Percentiles rank a stretch among this genome's conserved stretches.
Conservation (phyloP, 2,797 vertebrate genomes). For the Anniella stebbinsi region DNA sequence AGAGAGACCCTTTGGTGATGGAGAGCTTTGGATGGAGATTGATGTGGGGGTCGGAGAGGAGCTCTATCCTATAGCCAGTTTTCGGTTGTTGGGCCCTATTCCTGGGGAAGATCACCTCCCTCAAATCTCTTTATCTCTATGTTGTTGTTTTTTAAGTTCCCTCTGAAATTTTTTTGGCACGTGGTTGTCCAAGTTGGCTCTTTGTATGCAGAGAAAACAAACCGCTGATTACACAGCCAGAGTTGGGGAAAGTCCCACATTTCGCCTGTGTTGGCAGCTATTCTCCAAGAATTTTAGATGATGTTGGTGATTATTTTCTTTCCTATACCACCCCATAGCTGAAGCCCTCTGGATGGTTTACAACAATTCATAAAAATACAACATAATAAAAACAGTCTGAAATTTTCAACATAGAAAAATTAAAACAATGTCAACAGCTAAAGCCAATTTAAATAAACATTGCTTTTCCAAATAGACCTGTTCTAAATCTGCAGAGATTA, state of each 20-base stretch:
- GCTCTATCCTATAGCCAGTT: not conserved
- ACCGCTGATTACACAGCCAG: not conserved
- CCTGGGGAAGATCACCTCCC: not conserved
- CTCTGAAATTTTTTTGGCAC: not conserved
- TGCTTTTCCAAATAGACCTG: no score
- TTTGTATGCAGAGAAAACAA: not conserved
- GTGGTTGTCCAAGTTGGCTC: not conserved
- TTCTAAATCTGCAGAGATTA: no score
- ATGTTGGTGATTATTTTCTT: no score
- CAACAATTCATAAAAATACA: no score
- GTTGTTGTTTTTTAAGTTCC: not conserved
- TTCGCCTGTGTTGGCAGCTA: not conserved
- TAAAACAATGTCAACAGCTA: no score
- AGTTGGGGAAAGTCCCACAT: not conserved
- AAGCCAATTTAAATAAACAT: no score
- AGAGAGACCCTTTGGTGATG: not conserved
- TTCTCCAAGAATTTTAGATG: not conserved
- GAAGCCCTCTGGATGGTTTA: no score
- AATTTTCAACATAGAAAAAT: no score
- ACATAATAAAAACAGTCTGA: no score
- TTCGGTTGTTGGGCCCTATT: not conserved
- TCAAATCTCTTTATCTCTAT: not conserved
- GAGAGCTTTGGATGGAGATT: not conserved
- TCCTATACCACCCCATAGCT: no score
- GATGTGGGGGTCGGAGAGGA: not conserved